phyloP scores from a whole-genome alignment of 1,140 invertebrate species.

The Micrasema minimum region DNA sequence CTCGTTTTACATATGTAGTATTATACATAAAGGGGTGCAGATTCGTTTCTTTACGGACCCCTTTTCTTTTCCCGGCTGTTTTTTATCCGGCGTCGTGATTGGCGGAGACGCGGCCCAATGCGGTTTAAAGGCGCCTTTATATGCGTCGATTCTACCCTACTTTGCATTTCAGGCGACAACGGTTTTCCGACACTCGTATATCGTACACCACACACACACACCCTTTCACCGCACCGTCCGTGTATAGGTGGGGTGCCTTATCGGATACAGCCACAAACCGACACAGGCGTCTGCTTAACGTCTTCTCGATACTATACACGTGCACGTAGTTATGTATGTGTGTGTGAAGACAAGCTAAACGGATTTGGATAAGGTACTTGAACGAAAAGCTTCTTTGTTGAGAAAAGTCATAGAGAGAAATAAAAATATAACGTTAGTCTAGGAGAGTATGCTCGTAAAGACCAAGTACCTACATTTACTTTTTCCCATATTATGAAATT shows the following conservation, averaged over 20 bases:
- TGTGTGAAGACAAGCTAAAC: no score
- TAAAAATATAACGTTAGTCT: no score
- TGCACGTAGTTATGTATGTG: no score
- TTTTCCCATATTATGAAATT: no score
- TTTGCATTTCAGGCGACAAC: slow-evolving; percentile 53
- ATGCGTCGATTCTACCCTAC: slow-evolving; percentile 53
- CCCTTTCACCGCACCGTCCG: background rate
- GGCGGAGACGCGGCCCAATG: slow-evolving; percentile 49
- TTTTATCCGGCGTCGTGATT: slow-evolving; percentile 47
- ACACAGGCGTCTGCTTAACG: no score
- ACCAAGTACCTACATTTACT: no score
- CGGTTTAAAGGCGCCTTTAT: slow-evolving; percentile 50
- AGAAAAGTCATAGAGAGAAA: no score
- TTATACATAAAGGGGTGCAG: slow-evolving; percentile 42
- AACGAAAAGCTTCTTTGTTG: no score
- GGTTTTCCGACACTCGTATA: slow-evolving; percentile 41
- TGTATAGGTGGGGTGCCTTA: background rate
- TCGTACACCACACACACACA: slow-evolving; percentile 8
- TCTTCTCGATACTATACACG: no score
- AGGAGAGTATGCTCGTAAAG: no score
- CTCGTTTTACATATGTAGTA: slow-evolving; percentile 45
- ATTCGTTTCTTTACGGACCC: slow-evolving; percentile 50
- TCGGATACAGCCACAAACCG: background rate
- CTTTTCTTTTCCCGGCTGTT: slow-evolving; percentile 47
- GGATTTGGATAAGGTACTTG: no score